These are phyloP conservation scores for Trichomalopsis sarcophagae DNA, from an alignment of 1,140 invertebrate genomes.

Conservation along the genomic window DNA sequence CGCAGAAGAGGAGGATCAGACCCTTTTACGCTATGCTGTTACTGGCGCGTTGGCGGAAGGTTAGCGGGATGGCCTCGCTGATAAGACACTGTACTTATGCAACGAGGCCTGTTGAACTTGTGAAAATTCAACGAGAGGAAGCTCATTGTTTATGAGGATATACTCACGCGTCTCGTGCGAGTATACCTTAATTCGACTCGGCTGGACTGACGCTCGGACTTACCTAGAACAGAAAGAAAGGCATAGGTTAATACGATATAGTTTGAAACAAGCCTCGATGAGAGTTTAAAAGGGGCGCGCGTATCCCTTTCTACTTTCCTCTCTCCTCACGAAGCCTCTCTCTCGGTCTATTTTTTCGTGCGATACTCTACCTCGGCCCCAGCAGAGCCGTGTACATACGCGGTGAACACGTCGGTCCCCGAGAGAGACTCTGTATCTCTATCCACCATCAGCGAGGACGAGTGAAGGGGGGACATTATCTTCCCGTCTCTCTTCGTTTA, in stretches of 20 bases:
- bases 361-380: not conserved
- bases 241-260: too few relatives aligned
- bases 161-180: too few relatives aligned
- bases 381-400: not conserved
- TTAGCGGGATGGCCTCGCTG: too few relatives aligned
- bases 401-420: not conserved
- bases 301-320: not conserved
- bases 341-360: not conserved
- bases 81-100: too few relatives aligned
- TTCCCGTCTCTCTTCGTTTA: conserved; percentile 30
- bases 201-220: too few relatives aligned
- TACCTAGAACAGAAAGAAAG: too few relatives aligned
- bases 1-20: not conserved
- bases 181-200: too few relatives aligned
- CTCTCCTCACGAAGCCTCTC: not conserved
- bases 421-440: conserved; percentile 21
- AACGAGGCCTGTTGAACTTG: too few relatives aligned
- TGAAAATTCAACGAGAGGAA: too few relatives aligned
- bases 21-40: conserved; percentile 20
- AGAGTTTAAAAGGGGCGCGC: not conserved
- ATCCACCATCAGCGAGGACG: conserved; percentile 1
- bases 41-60: not conserved
- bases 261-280: too few relatives aligned
- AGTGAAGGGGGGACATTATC: conserved; percentile 13
- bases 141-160: too few relatives aligned